Conservation (phyloP, 2,113 vertebrate genomes). For the Callaeas wilsoni region DNA sequence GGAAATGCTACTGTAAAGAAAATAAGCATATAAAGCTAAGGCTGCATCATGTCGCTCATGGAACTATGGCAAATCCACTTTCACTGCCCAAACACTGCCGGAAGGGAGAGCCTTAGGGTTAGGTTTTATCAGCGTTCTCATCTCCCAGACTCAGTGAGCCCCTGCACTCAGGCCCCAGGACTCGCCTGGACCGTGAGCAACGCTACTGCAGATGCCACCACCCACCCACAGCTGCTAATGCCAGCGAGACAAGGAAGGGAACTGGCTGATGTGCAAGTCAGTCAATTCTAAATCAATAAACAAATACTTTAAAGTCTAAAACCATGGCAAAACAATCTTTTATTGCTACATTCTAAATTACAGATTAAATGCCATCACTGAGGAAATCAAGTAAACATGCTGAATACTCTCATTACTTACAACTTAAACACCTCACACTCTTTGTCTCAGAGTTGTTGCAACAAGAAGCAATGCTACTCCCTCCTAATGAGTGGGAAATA, state of each 20-base stretch:
- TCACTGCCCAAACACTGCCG: neutral
- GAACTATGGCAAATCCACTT: neutral
- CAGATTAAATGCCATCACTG: neutral
- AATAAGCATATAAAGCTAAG: neutral
- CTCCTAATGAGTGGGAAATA: neutral
- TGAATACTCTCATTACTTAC: neutral
- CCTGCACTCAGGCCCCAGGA: neutral
- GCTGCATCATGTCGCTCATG: neutral
- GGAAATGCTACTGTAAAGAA: neutral
- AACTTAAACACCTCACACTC: neutral
- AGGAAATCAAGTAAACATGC: neutral
- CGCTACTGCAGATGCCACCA: neutral
- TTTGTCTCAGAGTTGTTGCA: neutral
- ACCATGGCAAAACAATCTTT: neutral
- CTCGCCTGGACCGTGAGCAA: neutral
- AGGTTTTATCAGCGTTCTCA: neutral
- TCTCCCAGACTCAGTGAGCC: neutral
- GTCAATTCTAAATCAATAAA: neutral
- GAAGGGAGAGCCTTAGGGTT: neutral
- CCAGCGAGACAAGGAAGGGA: neutral
- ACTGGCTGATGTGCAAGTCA: neutral
- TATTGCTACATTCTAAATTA: neutral
- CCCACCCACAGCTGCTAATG: neutral
- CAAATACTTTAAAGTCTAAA: neutral
- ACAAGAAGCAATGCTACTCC: neutral